These are phyloP conservation scores for Pinna nobilis DNA, from an alignment of 1,140 invertebrate species.

Conservation along the genomic window DNA sequence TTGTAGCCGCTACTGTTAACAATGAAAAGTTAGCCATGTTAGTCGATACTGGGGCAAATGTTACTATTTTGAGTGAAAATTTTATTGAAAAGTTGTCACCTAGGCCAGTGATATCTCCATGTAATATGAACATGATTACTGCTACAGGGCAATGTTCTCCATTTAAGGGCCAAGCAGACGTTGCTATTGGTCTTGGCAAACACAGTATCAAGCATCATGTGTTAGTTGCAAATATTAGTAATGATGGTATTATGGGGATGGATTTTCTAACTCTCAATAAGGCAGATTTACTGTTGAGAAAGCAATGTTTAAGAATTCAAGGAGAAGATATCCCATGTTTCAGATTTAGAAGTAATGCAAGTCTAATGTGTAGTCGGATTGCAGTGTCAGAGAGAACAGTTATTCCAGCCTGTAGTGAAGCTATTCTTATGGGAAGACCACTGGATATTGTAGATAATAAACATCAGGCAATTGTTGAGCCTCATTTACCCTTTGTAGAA, in stretches of 20 bases:
- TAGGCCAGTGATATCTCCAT: neutral
- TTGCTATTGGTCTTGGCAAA: neutral
- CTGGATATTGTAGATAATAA: constrained; percentile 14
- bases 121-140: constrained; percentile 18
- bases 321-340: neutral
- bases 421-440: constrained; percentile 17
- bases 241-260: constrained; percentile 22
- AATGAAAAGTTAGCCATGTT: constrained; percentile 1
- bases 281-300: constrained; percentile 7
- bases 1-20: neutral
- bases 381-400: neutral
- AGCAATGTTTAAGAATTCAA: neutral
- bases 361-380: constrained; percentile 8
- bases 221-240: constrained; percentile 21
- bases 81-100: neutral
- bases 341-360: neutral
- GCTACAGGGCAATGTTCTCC: constrained; percentile 23
- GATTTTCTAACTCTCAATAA: constrained; percentile 7
- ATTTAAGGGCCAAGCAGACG: constrained; percentile 21
- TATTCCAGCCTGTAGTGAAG: constrained; percentile 12
- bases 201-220: constrained; percentile 3
- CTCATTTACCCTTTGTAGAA: constrained; percentile 8
- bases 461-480: constrained; percentile 16
- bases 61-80: constrained; percentile 19
- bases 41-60: constrained; percentile 22